These are phyloP conservation scores for Balaeniceps rex DNA, from an alignment of 2,113 vertebrate genomes.

Conservation along the genomic window DNA sequence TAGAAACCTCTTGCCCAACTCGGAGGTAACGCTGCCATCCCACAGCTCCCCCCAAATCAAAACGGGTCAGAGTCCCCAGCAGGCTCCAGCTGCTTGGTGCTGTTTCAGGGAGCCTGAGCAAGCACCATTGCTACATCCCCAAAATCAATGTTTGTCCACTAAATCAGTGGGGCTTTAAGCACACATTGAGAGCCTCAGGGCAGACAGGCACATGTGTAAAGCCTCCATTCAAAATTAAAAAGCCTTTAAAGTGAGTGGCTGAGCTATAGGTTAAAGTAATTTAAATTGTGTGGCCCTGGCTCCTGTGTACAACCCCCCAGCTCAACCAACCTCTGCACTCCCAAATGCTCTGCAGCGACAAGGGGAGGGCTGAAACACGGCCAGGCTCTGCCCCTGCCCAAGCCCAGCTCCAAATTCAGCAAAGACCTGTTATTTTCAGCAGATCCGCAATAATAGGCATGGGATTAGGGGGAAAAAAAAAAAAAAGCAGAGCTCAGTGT, in stretches of 20 bases:
- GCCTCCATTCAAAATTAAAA: not conserved
- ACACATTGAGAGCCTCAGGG: fast-evolving
- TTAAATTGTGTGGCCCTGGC: not conserved
- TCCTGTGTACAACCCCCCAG: fast-evolving
- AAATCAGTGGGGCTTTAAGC: not conserved
- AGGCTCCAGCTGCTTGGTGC: not conserved
- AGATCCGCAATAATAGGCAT: not conserved
- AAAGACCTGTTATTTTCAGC: not conserved
- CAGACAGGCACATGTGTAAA: not conserved
- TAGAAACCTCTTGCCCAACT: not conserved
- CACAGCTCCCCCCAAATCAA: not conserved
- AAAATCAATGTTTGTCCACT: not conserved
- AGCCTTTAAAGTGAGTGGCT: not conserved
- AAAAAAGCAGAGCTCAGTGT: not conserved
- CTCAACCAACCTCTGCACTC: not conserved
- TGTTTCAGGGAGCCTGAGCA: not conserved
- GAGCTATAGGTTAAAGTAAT: not conserved
- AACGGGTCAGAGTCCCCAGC: not conserved
- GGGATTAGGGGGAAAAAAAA: not conserved
- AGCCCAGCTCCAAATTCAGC: not conserved
- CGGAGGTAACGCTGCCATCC: not conserved
- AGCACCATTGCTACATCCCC: not conserved
- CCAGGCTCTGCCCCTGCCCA: not conserved
- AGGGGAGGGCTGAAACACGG: not conserved
- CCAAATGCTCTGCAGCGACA: not conserved